Evolutionary conservation across 1,140 invertebrate genomes (phyloP).

Genomic region (Dinothrombium tinctorium): DNA sequence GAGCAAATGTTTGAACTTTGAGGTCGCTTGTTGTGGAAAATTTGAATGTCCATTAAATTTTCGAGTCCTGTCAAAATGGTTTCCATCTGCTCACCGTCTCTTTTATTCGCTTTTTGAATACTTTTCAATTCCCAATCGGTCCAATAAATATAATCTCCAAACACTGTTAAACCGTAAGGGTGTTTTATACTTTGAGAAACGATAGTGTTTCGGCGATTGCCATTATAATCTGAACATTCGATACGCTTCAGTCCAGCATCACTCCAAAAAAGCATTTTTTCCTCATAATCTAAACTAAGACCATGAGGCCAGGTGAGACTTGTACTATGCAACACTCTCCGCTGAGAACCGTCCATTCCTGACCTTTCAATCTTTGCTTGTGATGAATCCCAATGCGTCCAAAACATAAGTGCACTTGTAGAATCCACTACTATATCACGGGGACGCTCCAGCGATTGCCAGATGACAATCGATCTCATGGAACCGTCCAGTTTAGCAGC

Average conservation of each 20-base stretch:
- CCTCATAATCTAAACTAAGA: slow-evolving; percentile 60
- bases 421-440: slow-evolving; percentile 68
- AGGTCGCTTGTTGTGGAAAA: slow-evolving; percentile 26
- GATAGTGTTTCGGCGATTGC: slow-evolving; percentile 33
- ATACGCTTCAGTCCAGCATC: slow-evolving; percentile 84
- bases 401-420: slow-evolving; percentile 47
- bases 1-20: slow-evolving; percentile 40
- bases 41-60: slow-evolving; percentile 60
- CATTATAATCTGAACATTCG: slow-evolving; percentile 70
- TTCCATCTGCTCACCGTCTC: slow-evolving; percentile 41
- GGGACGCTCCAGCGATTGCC: slow-evolving; percentile 43
- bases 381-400: slow-evolving; percentile 77
- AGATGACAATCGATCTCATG: slow-evolving; percentile 47
- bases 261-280: slow-evolving; percentile 72
- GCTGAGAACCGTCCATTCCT: slow-evolving; percentile 54
- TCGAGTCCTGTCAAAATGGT: slow-evolving; percentile 59
- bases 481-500: slow-evolving; percentile 67
- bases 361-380: slow-evolving; percentile 73
- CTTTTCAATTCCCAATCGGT: slow-evolving; percentile 78
- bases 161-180: slow-evolving; percentile 60
- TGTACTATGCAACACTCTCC: slow-evolving; percentile 46
- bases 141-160: slow-evolving; percentile 65
- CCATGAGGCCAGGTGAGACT: slow-evolving; percentile 84
- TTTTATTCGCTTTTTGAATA: slow-evolving; percentile 71
- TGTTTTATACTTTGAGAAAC: slow-evolving; percentile 62